Conservation (phyloP, 2,113 vertebrate genomes). For the Verasper variegatus region DNA sequence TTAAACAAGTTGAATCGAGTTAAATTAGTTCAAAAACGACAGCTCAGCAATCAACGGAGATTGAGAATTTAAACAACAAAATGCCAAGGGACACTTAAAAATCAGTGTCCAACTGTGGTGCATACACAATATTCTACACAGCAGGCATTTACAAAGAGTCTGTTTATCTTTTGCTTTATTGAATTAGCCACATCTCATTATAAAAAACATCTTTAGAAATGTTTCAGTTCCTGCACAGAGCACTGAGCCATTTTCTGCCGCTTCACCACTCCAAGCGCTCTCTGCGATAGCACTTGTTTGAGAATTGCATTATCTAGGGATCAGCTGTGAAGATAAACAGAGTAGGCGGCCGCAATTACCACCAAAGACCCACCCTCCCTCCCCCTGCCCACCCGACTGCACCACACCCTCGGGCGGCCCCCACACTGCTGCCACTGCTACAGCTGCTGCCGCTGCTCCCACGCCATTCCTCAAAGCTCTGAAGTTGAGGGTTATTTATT, state of each 20-base stretch:
- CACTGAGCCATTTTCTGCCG: constrained; percentile 40
- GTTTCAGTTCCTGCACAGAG: constrained; percentile 40
- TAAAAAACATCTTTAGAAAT: constrained; percentile 20
- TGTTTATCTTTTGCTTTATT: constrained; percentile 19
- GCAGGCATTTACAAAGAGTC: not conserved
- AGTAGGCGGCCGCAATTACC: constrained; percentile 71
- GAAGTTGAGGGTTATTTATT: constrained; percentile 68
- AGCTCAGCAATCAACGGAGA: not conserved
- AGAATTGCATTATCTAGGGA: constrained; percentile 71
- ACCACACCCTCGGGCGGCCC: constrained; percentile 1
- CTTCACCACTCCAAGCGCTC: constrained; percentile 40
- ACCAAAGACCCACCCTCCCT: constrained; percentile 48
- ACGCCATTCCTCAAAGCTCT: constrained; percentile 62
- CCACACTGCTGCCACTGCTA: constrained; percentile 21
- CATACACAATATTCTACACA: not conserved
- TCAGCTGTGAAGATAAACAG: constrained; percentile 76
- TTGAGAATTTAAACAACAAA: not conserved
- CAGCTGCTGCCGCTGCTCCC: constrained; percentile 44
- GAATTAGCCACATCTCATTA: constrained; percentile 24
- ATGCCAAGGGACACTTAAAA: not conserved
- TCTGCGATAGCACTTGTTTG: constrained; percentile 64
- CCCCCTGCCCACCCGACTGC: constrained; percentile 9
- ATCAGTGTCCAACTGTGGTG: not conserved
- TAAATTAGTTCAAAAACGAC: not conserved
- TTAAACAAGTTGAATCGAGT: not conserved